Evolutionary conservation across 2,797 vertebrate species (phyloP).

Genomic region (Hyperoplus immaculatus): DNA sequence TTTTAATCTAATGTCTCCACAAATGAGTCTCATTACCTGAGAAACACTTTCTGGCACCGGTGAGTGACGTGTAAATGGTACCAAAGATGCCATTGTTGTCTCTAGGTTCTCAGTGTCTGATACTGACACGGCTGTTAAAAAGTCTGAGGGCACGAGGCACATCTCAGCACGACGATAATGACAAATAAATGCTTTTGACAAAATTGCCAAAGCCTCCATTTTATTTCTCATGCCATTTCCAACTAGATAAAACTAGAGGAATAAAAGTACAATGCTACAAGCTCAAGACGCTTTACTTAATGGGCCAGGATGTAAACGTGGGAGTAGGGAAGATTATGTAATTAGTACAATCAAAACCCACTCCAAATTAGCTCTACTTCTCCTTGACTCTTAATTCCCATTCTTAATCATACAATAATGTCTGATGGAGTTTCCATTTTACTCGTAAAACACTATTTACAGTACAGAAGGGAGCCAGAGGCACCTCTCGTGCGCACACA

Average conservation of each 20-base stretch:
- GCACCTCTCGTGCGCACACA: background rate
- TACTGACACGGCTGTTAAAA: slow-evolving; percentile 64
- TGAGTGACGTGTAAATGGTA: slow-evolving; percentile 60
- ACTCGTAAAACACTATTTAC: slow-evolving; percentile 56
- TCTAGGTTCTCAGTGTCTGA: slow-evolving; percentile 53
- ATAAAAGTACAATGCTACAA: slow-evolving; percentile 20
- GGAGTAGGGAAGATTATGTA: slow-evolving; percentile 60
- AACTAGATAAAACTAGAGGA: slow-evolving; percentile 34
- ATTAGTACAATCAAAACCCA: slow-evolving; percentile 73
- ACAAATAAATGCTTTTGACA: slow-evolving; percentile 65
- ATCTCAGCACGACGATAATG: slow-evolving; percentile 48
- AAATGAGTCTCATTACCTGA: slow-evolving; percentile 63
- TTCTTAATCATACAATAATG: slow-evolving; percentile 71
- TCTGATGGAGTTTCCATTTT: slow-evolving; percentile 65
- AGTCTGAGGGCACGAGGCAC: slow-evolving; percentile 42
- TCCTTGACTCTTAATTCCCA: slow-evolving; percentile 65
- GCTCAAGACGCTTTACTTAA: slow-evolving; percentile 54
- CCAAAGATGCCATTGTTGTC: slow-evolving; percentile 50
- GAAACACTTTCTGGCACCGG: slow-evolving; percentile 50
- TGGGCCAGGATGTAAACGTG: slow-evolving; percentile 49
- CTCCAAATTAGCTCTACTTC: slow-evolving; percentile 67
- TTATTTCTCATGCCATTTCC: slow-evolving; percentile 42
- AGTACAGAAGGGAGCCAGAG: slow-evolving; percentile 33
- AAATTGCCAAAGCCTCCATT: slow-evolving; percentile 46
- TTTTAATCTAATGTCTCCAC: slow-evolving; percentile 57